Percentiles rank a stretch among this genome's conserved stretches.
phyloP scores from a whole-genome alignment of 1,140 invertebrate genomes.

The Trachelipus rathkii region DNA sequence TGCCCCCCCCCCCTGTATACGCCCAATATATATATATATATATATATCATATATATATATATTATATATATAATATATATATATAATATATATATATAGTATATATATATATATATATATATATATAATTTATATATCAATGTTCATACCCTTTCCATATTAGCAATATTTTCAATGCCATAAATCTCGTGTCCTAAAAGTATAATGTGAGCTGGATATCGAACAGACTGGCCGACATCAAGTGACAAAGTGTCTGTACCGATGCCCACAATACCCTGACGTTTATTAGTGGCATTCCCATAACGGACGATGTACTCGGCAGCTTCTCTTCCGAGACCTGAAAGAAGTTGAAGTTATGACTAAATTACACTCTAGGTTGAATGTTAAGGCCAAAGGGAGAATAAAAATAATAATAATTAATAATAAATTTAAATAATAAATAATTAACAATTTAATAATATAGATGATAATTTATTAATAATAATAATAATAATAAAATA shows the following conservation, averaged over 20 bases:
- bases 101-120: too few species aligned
- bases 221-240: slow-evolving; percentile 55
- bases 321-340: slow-evolving; percentile 57
- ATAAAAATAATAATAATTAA: too few species aligned
- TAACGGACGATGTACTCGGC: slow-evolving; percentile 59
- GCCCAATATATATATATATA: too few species aligned
- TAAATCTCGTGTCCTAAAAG: slow-evolving; percentile 56
- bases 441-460: too few species aligned
- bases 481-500: too few species aligned
- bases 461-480: too few species aligned
- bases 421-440: too few species aligned
- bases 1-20: too few species aligned
- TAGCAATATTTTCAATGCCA: slow-evolving; percentile 59
- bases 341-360: slow-evolving; percentile 41
- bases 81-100: too few species aligned
- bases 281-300: slow-evolving; percentile 48
- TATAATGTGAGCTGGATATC: slow-evolving; percentile 52
- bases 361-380: not conserved
- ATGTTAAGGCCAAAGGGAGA: too few species aligned
- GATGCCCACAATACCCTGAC: slow-evolving; percentile 55
- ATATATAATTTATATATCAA: not conserved
- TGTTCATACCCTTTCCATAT: slow-evolving; percentile 48
- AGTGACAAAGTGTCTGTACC: slow-evolving; percentile 62
- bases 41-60: too few species aligned
- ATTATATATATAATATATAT: too few species aligned